Base-by-base conservation (phyloP, 2,113 vertebrate genomes). In the Castor canadensis region DNA sequence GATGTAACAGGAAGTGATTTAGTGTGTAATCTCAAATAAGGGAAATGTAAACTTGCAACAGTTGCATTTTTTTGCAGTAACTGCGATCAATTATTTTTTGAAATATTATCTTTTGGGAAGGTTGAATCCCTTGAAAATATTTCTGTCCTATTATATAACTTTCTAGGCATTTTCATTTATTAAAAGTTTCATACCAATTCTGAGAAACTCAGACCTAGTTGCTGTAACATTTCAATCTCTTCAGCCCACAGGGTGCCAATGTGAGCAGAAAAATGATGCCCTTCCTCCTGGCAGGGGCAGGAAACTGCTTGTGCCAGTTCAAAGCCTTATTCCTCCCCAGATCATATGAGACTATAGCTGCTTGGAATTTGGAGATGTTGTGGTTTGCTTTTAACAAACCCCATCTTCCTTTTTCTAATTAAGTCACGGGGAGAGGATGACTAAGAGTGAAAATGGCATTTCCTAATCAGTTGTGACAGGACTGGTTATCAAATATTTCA, bases 131-230 rank as follows among this genome's bases (percentile, higher is more conserved):
- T 89, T 76, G 60, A 93, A 81, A 75, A 64, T 88, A 67, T 40
- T 72, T 91, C 22, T 77, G 67, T 71, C 9, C 19, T 45, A 10
- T 16, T 38, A 5, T 75, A 28, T 87, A 97, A 47, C 71, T 90
- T 95, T 69, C 35, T 22, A 60, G 52, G 20, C 17, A 94, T 71
- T 93, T 75, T 91, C 56, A 58, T 45, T 45, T 80, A 91, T 85
- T 88, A 62, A 84, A 45, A 88, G 9, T 87, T 93, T 90, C 38
- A 47, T 19, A 40, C 32, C 58, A 88, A 35, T 60, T 84, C 60
- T 87, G 24, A 90, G 89, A 91, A 80, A 81, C 30, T 90, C 71
- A 81, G 32, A 60, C 19, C 16, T 94, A 45, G 66, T 87, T 76
- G 11, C 71, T 32, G 0, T 40, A 73, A 11, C 20, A 66, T 82